Evolutionary conservation across 2,113 vertebrate genomes (phyloP).

Genomic region (Calyptomena viridis): DNA sequence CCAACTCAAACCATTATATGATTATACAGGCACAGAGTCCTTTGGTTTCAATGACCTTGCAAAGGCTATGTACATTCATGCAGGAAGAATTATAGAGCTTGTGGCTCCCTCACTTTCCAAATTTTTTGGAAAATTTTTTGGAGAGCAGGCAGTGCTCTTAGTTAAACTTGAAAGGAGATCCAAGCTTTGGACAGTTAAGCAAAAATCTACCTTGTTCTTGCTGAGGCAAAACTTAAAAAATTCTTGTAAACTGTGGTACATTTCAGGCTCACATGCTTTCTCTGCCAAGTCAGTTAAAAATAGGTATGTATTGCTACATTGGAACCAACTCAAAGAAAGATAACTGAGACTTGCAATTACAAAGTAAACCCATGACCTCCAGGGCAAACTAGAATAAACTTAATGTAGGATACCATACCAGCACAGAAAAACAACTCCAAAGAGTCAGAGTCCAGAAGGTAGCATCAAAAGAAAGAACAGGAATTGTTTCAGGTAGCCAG

Average conservation of each 20-base stretch:
- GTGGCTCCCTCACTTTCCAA: not conserved
- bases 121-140: not conserved
- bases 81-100: not conserved
- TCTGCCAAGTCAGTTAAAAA: slow-evolving; percentile 55
- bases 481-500: not conserved
- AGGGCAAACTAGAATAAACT: not conserved
- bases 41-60: not conserved
- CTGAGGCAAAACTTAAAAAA: not conserved
- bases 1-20: not conserved
- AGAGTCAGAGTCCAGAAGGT: not conserved
- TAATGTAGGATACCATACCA: not conserved
- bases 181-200: not conserved
- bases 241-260: not conserved
- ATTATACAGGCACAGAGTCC: not conserved
- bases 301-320: not conserved
- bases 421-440: not conserved
- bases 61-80: not conserved
- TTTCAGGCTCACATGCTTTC: not conserved
- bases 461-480: not conserved
- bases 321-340: slow-evolving; percentile 28
- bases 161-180: not conserved
- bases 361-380: not conserved
- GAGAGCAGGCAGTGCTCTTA: not conserved
- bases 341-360: slow-evolving; percentile 15
- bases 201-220: not conserved